Percentiles rank a stretch among this genome's conserved stretches.
Evolutionary conservation across 2,888 invertebrate species (phyloP).

Genomic region (Cylindroiulus punctatus): DNA sequence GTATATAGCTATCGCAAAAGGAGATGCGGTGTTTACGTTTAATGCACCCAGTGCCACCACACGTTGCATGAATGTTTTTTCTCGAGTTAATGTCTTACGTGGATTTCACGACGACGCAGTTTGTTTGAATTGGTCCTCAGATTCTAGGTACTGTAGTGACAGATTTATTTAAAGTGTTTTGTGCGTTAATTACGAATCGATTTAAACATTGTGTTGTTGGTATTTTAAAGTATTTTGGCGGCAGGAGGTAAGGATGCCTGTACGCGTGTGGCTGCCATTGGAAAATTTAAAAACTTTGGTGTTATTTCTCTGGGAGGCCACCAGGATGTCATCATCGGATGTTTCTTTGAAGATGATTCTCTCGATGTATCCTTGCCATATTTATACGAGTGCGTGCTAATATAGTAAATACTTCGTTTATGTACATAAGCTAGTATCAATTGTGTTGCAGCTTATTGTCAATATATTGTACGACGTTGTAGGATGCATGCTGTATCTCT

Average conservation of each 20-base stretch:
- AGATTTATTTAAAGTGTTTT: not conserved
- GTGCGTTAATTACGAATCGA: not conserved
- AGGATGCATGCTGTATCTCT: not conserved
- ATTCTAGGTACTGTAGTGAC: slow-evolving; percentile 76
- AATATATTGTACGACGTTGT: not conserved
- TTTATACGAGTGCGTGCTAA: not conserved
- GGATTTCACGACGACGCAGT: slow-evolving; percentile 85
- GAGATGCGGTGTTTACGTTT: slow-evolving; percentile 85
- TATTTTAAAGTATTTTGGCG: slow-evolving; percentile 74
- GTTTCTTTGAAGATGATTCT: slow-evolving; percentile 87
- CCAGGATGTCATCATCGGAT: slow-evolving; percentile 82
- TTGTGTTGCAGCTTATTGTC: no score
- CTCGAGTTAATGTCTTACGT: slow-evolving; percentile 82
- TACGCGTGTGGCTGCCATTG: slow-evolving; percentile 81
- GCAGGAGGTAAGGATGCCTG: slow-evolving; percentile 90
- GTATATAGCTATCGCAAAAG: slow-evolving; percentile 88
- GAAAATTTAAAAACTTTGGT: slow-evolving; percentile 79
- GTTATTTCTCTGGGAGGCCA: slow-evolving; percentile 84
- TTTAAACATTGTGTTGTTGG: not conserved
- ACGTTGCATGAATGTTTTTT: slow-evolving; percentile 87
- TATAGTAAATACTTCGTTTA: no score
- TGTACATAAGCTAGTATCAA: no score
- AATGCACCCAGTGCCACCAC: slow-evolving; percentile 82
- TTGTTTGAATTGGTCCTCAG: slow-evolving; percentile 90
- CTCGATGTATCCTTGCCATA: slow-evolving; percentile 73